Percentiles rank a stretch among this genome's conserved stretches.
phyloP scores from a whole-genome alignment of 2,888 invertebrate species.

The Tetropium fuscum region DNA sequence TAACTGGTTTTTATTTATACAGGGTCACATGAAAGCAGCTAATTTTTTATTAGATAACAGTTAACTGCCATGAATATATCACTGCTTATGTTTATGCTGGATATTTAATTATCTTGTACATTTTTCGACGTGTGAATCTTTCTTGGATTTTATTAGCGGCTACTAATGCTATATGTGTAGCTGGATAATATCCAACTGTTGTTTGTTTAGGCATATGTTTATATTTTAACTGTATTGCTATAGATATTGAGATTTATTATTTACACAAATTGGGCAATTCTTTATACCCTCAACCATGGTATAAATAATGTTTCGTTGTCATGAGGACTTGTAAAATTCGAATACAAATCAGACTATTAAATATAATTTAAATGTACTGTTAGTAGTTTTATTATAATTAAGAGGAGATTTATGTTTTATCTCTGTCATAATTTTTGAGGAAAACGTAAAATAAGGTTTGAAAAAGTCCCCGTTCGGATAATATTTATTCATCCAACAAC shows the following conservation, averaged over 20 bases:
- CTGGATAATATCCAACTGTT: too few species aligned
- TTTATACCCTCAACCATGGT: background rate
- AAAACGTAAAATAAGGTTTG: too few species aligned
- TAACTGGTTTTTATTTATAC: background rate
- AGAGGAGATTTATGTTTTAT: too few species aligned
- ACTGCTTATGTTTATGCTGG: background rate
- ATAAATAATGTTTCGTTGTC: too few species aligned
- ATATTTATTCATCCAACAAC: constrained; percentile 8
- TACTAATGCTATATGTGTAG: too few species aligned
- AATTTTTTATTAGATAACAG: constrained; percentile 14
- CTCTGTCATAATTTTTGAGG: too few species aligned
- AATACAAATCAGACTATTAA: too few species aligned
- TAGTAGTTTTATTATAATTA: too few species aligned
- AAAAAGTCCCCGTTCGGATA: background rate
- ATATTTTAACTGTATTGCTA: background rate
- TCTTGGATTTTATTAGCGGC: constrained; percentile 8
- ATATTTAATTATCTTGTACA: constrained; percentile 14
- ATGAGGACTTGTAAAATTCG: too few species aligned
- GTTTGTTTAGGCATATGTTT: too few species aligned
- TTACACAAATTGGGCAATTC: background rate
- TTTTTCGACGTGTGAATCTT: constrained; percentile 11
- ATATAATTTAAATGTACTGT: too few species aligned
- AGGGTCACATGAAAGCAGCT: background rate
- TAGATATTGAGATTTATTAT: background rate
- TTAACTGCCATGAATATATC: background rate